A percentile compares a stretch with the other conserved stretches of the same genome.
phyloP scores from a whole-genome alignment of 2,113 vertebrate genomes.

The Climacteris rufus region DNA sequence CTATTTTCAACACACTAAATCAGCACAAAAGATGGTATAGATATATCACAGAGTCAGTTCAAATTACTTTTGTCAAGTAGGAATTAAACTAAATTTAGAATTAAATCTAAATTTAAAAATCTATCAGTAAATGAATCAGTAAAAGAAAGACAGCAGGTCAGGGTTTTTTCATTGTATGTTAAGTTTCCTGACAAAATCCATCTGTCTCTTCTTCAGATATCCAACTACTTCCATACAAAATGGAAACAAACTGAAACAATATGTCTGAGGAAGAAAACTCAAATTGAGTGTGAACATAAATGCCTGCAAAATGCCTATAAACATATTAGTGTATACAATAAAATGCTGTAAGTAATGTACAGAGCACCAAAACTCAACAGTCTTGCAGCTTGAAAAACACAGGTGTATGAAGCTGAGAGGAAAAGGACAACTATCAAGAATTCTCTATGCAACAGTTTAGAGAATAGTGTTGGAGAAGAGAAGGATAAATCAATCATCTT shows the following conservation, averaged over 20 bases:
- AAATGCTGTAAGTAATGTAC: background rate
- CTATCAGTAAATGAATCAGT: background rate
- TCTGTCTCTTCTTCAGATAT: background rate
- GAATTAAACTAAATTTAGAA: background rate
- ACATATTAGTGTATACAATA: accelerated
- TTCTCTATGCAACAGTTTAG: background rate
- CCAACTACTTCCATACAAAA: background rate
- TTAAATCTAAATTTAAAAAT: background rate
- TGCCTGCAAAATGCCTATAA: background rate
- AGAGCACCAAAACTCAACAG: background rate
- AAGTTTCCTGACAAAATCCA: background rate
- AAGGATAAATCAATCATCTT: background rate
- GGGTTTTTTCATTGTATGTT: background rate
- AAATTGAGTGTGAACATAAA: background rate
- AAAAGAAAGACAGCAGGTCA: background rate
- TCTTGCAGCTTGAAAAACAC: background rate
- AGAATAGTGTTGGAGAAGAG: background rate
- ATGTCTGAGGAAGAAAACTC: background rate
- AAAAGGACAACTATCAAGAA: background rate
- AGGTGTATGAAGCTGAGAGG: background rate
- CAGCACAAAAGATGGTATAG: background rate
- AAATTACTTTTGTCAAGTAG: background rate
- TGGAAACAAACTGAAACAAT: background rate
- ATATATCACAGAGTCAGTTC: background rate
- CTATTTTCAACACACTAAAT: background rate